phyloP scores from a whole-genome alignment of 1,140 invertebrate species.

The Drosophila gunungcola region DNA sequence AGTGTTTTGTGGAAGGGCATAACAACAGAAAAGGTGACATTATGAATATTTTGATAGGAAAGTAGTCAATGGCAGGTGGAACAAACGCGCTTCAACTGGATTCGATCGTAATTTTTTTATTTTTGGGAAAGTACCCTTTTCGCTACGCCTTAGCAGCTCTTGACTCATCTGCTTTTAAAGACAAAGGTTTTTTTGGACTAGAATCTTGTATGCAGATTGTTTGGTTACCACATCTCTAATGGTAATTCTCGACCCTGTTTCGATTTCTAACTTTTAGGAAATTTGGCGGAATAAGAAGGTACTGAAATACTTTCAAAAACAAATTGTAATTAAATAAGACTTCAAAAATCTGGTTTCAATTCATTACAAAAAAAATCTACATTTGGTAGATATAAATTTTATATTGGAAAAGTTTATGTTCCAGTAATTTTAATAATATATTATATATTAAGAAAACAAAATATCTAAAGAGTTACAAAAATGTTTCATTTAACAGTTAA shows the following conservation, averaged over 20 bases:
- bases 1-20: slow-evolving; percentile 18
- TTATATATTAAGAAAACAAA: too few relatives aligned
- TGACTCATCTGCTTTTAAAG: slow-evolving; percentile 35
- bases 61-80: slow-evolving; percentile 41
- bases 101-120: slow-evolving; percentile 8
- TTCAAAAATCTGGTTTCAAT: too few relatives aligned
- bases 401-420: too few relatives aligned
- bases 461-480: too few relatives aligned
- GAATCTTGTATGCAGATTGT: slow-evolving; percentile 67
- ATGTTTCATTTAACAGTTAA: too few relatives aligned
- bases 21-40: slow-evolving; percentile 22
- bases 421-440: too few relatives aligned
- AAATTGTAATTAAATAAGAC: too few relatives aligned
- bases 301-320: too few relatives aligned
- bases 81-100: slow-evolving; percentile 43
- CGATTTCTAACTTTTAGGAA: slow-evolving; percentile 1
- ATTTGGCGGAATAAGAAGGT: slow-evolving; percentile 3
- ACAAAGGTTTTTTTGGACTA: slow-evolving; percentile 72
- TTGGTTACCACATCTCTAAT: slow-evolving; percentile 31
- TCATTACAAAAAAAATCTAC: too few relatives aligned
- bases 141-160: slow-evolving; percentile 23
- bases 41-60: slow-evolving; percentile 36
- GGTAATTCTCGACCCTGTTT: slow-evolving; percentile 18
- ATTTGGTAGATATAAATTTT: too few relatives aligned
- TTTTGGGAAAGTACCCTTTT: slow-evolving; percentile 5